These are phyloP conservation scores for Germaria angustata DNA, from an alignment of 2,888 invertebrate genomes.

Conservation along the genomic window DNA sequence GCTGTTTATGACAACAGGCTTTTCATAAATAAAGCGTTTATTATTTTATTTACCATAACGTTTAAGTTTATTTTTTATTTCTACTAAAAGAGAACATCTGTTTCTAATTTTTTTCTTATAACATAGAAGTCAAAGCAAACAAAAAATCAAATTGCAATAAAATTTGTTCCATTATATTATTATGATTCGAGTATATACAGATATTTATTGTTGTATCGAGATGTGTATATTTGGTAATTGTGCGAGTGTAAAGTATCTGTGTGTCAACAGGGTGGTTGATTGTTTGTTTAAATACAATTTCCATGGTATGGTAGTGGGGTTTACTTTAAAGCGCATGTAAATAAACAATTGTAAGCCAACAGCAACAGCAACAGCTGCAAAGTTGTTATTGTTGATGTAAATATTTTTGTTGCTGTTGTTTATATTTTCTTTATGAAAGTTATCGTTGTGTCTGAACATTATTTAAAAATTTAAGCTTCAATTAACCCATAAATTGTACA, in stretches of 20 bases:
- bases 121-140: neutral
- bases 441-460: constrained; percentile 36
- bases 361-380: constrained; percentile 62
- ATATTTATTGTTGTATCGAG: neutral
- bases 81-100: too few species aligned
- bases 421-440: constrained; percentile 41
- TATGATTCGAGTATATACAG: too few species aligned
- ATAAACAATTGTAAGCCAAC: constrained; percentile 41
- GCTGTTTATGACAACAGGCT: too few species aligned
- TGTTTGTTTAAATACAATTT: constrained; percentile 3
- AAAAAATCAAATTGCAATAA: neutral
- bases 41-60: too few species aligned
- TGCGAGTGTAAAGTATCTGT: neutral
- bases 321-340: constrained; percentile 42
- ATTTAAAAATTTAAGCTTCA: constrained; percentile 61
- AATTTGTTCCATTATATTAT: neutral
- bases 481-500: constrained; percentile 60
- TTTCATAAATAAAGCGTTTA: too few species aligned
- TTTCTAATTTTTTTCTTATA: neutral
- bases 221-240: neutral
- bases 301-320: constrained; percentile 21
- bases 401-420: constrained; percentile 19
- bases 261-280: neutral
- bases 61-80: too few species aligned
- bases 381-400: constrained; percentile 44